These are phyloP conservation scores for Eumerus sabulonum DNA, from an alignment of 2,888 invertebrate species.

Conservation along the genomic window DNA sequence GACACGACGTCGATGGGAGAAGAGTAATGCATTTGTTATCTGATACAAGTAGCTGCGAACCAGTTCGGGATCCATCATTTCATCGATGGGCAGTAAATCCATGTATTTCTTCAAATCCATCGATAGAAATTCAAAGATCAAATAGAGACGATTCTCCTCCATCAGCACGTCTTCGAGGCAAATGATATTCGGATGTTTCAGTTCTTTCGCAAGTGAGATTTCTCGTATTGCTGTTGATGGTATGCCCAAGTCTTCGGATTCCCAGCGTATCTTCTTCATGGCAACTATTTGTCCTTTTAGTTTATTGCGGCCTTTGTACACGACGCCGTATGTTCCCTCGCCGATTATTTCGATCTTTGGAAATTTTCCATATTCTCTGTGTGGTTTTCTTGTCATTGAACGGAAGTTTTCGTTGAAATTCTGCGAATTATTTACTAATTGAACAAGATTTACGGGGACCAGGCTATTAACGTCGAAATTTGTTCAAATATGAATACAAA, in stretches of 20 bases:
- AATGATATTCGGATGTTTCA: conserved; percentile 97
- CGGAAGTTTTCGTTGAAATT: conserved; percentile 5
- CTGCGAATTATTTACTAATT: conserved; percentile 29
- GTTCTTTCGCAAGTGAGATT: conserved; percentile 95
- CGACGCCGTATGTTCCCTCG: conserved; percentile 98
- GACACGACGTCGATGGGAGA: conserved; percentile 94
- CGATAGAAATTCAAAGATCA: conserved; percentile 96
- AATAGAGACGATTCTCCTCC: conserved; percentile 94
- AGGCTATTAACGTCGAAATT: conserved; percentile 55
- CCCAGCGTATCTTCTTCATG: conserved; percentile 97
- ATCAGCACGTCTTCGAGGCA: conserved; percentile 95
- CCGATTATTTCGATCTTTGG: conserved; percentile 96
- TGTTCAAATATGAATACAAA: conserved; percentile 63
- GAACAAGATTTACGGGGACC: conserved; percentile 31
- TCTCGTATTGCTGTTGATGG: too few species aligned
- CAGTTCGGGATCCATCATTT: conserved; percentile 88
- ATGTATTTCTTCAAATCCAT: conserved; percentile 99
- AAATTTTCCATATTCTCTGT: conserved; percentile 89
- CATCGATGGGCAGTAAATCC: conserved; percentile 89
- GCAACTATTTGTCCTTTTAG: conserved; percentile 94
- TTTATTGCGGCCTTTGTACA: conserved; percentile 96
- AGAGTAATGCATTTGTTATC: conserved; percentile 91
- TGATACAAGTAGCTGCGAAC: conserved; percentile 94
- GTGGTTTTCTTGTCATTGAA: conserved; percentile 5
- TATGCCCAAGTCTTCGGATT: conserved; percentile 98